Base-by-base conservation (phyloP, 2,797 vertebrate species). In the Trachurus trachurus region DNA sequence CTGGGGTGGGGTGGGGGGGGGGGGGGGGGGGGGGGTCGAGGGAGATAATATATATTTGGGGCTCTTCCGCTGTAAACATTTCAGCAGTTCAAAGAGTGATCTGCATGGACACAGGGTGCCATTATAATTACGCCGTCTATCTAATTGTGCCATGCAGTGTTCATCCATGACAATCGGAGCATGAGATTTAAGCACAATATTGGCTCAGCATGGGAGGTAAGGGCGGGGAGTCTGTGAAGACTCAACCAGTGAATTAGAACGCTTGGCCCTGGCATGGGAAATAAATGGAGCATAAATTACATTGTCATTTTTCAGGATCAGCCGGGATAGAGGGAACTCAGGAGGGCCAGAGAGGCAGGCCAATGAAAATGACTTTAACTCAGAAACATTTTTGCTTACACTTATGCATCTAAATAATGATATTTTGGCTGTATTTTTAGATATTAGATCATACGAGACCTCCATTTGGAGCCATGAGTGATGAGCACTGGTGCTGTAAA, bases 171-270 rank as follows among this genome's bases (percentile, higher is more conserved):
- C 92, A 94, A 95, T 91, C 92, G 92, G 94, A 95, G 94, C 95
- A 94, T 95, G 94, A 95, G 93, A 95, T 94, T 95, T 89, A 94
- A 90, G 86, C 86, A 95, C 95, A 95, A 94, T 95, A 95, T 95
- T 94, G 91, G 86, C 94, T 74, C 95, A 94, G 94, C 94, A 93
- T 95, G 93, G 93, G 94, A 94, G 90, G 88, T 93, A 75, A 83
- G 86, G 93, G 80, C 42, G 75, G 85, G 87, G 87, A 82, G 91
- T 87, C 89, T 82, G 91, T 54, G 59, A 85, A 80, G 84, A 82
- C 83, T 89, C 84, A 54, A 79, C 75, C 56, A 77, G 80, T 88
- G 88, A 90, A 92, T 91, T 85, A 83, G 88, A 92, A 77, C 71
- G 80, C 91, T 92, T 91, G 87, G 87, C 84, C 58, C 83, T 66